A percentile compares a stretch with the other conserved stretches of the same genome.
Evolutionary conservation across 1,140 invertebrate species (phyloP).

Genomic region (Drosophila funebris): DNA sequence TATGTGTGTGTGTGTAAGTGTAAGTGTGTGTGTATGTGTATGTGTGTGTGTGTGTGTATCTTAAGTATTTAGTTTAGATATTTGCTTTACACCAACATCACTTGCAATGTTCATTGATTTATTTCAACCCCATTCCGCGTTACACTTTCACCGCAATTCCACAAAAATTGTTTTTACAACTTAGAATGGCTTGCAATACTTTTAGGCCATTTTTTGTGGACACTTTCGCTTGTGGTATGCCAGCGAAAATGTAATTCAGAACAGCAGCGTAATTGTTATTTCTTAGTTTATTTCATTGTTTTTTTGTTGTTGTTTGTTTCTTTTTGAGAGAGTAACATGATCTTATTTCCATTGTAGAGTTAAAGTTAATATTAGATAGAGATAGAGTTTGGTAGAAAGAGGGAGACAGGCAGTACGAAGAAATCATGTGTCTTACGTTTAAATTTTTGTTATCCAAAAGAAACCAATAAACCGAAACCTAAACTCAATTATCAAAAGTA

Average conservation of each 20-base stretch:
- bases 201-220: no score
- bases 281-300: background rate
- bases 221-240: background rate
- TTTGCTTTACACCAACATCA: constrained; percentile 53
- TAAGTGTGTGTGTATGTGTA: no score
- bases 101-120: constrained; percentile 17
- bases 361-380: background rate
- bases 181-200: background rate
- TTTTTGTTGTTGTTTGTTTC: background rate
- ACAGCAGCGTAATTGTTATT: background rate
- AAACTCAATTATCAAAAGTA: no score
- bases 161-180: background rate
- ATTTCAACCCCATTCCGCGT: background rate
- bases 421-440: background rate
- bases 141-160: background rate
- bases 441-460: no score
- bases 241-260: background rate
- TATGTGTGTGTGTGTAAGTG: background rate
- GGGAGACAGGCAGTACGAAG: background rate
- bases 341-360: background rate
- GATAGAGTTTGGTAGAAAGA: background rate
- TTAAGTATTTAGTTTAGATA: constrained; percentile 57
- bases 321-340: background rate
- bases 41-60: constrained; percentile 16
- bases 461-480: background rate